Evolutionary conservation across 2,113 vertebrate species (phyloP).

Genomic region (Isurus oxyrinchus): DNA sequence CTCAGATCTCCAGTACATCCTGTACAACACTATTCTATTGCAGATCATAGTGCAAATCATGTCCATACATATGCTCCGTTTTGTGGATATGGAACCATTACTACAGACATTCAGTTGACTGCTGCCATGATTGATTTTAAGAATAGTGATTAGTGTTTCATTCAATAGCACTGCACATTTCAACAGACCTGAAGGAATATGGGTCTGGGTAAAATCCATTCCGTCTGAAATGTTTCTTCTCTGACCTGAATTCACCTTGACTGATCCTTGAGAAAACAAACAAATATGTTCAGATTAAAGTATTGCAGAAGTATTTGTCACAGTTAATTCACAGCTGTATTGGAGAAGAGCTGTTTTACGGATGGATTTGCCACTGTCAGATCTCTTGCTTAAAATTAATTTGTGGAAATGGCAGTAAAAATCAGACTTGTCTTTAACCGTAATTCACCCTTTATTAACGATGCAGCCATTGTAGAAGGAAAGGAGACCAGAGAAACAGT

Average conservation of each 20-base stretch:
- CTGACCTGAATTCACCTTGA: conserved; percentile 26
- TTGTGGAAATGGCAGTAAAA: not conserved
- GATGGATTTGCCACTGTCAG: not conserved
- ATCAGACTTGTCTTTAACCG: not conserved
- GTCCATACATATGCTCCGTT: not conserved
- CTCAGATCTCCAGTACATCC: not conserved
- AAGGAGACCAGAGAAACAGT: not conserved
- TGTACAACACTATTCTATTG: not conserved
- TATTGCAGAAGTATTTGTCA: not conserved
- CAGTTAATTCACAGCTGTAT: conserved; percentile 11
- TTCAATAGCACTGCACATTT: not conserved
- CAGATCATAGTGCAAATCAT: not conserved
- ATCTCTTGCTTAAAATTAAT: not conserved
- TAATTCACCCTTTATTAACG: not conserved
- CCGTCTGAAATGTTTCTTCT: conserved; percentile 3
- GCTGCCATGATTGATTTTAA: not conserved
- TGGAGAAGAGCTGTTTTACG: not conserved
- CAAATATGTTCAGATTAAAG: conserved; percentile 19
- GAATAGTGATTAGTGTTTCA: not conserved
- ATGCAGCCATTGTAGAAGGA: not conserved
- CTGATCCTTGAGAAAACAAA: conserved; percentile 30
- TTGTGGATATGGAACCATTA: not conserved
- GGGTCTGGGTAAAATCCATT: conserved; percentile 18
- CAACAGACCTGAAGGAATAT: not conserved
- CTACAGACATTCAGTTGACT: not conserved